Conservation (phyloP, 64 coral and sea anemone genomes). For the Exaiptasia diaphana region DNA sequence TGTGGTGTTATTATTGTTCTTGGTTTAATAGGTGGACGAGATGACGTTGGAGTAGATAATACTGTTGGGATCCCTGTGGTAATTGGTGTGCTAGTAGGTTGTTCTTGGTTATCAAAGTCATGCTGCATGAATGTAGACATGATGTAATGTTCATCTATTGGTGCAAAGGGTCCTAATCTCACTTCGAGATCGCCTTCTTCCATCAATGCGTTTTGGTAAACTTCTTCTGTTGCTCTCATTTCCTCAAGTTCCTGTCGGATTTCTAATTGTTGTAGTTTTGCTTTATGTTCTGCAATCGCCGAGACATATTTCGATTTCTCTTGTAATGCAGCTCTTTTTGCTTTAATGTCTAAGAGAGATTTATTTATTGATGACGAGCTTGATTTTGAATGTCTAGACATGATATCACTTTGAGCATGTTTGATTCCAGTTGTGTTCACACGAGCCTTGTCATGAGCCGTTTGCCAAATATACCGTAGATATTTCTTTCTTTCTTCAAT, state of each 20-base stretch:
- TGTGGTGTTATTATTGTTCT: no score
- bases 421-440: no score
- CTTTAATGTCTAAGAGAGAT: conserved; percentile 50
- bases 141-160: background rate
- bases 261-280: conserved; percentile 41
- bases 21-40: no score
- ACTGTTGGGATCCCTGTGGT: no score
- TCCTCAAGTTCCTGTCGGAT: conserved; percentile 40
- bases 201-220: conserved; percentile 16
- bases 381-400: background rate
- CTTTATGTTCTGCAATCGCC: conserved; percentile 53
- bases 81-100: background rate
- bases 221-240: conserved; percentile 33
- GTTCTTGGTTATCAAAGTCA: no score
- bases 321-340: conserved; percentile 64
- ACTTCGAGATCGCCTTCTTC: background rate
- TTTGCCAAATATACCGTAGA: background rate
- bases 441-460: background rate
- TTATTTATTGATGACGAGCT: conserved; percentile 49
- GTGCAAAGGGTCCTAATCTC: background rate
- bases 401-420: background rate
- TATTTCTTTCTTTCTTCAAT: background rate
- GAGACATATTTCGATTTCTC: conserved; percentile 49
- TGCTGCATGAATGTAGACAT: background rate
- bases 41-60: no score